These are phyloP conservation scores for Platerodrilus igneus DNA, from an alignment of 2,888 invertebrate genomes.

Conservation along the genomic window DNA sequence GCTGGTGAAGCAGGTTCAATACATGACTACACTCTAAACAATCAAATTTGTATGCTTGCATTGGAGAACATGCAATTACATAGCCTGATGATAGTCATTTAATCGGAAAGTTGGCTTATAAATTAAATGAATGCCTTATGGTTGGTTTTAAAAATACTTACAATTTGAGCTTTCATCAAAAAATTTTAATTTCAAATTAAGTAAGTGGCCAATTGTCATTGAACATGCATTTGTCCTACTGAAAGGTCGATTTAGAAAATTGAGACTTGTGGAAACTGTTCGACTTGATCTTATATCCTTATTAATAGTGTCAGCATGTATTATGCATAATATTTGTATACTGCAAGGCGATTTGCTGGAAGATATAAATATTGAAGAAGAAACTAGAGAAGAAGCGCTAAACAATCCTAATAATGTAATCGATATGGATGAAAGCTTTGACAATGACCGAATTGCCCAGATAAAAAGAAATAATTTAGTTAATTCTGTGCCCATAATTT, in stretches of 20 bases:
- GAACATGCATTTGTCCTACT: conserved; percentile 28
- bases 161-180: conserved; percentile 11
- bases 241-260: conserved; percentile 28
- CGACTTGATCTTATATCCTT: conserved; percentile 23
- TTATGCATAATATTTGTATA: conserved; percentile 12
- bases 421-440: too few species aligned
- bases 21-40: too few species aligned
- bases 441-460: too few species aligned
- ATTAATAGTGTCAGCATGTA: conserved; percentile 16
- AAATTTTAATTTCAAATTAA: conserved; percentile 23
- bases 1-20: too few species aligned
- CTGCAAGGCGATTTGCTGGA: too few species aligned
- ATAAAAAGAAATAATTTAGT: too few species aligned
- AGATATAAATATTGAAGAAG: too few species aligned
- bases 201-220: conserved; percentile 21
- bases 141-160: conserved; percentile 29
- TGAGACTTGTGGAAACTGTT: conserved; percentile 24
- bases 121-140: conserved; percentile 18
- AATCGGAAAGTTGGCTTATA: conserved; percentile 33
- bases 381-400: too few species aligned
- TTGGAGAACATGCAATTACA: too few species aligned
- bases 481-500: too few species aligned
- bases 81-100: conserved; percentile 12
- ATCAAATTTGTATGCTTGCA: too few species aligned
- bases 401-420: too few species aligned